Base-by-base conservation (phyloP, 1,140 invertebrate species). In the Pantala flavescens region DNA sequence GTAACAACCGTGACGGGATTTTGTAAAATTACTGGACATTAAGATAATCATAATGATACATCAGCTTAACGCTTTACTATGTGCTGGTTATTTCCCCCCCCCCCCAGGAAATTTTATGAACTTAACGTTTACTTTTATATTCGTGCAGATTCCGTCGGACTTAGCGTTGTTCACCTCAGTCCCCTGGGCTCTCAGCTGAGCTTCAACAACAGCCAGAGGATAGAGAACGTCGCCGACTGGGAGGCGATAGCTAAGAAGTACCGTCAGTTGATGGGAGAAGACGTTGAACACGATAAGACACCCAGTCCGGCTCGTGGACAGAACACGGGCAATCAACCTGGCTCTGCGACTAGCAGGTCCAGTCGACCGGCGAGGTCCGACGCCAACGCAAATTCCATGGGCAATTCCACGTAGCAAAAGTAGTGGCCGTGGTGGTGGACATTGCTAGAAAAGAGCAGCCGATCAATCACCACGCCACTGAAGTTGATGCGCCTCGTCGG, bases 201-300 rank as follows among this genome's bases (percentile, higher is more conserved):
- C 77, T 92, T 94, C 80, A 87, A 88, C 77, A 87, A 89, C 78
- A 83, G 86, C 70, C 82, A 85, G 74, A 86, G 91, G 76, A 94
- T 96, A 75, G 94, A 96, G 81, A 95, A 93, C 78, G 93, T 96
- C 0, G 91, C 93, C 7, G 94, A 97, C 81, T 97, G 95, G 95
- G 90, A 93, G 77, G 84, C 89, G 0, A 95, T 97, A 28, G 90
- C 93, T 11, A 92, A 92, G 81, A 94, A 94, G 79, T 97, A 96
- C 80, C 86, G 93, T n/a, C 89, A 90, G 0, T 83, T 96, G 0
- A 89, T 89, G 80, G 90, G 92, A 11, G 88, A 88, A 73, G 83
- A 87, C 9, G 86, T 89, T 63, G 74, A 74, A 11, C 75, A 71
- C 16, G 70, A 71, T 36, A 70, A 70, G 21, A 28, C 24, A 12